These are phyloP conservation scores for Chaitophorus viminalis DNA, from an alignment of 2,888 invertebrate genomes.

Conservation along the genomic window DNA sequence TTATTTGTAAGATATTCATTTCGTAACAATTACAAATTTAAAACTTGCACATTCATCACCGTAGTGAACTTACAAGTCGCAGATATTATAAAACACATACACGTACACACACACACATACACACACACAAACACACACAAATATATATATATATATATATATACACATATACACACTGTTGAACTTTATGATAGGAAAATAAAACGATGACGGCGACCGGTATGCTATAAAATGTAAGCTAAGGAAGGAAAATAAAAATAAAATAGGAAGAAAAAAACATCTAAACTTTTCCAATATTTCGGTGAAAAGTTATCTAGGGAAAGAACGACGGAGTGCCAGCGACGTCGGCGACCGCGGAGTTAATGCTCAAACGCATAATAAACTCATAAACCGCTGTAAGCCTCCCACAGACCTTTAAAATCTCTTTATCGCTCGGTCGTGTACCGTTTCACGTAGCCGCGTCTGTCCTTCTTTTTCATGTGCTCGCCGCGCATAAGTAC, in stretches of 20 bases:
- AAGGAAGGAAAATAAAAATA: constrained; percentile 21
- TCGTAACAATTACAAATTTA: not conserved
- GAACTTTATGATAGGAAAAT: constrained; percentile 34
- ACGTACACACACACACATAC: too few species aligned
- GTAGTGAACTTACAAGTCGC: not conserved
- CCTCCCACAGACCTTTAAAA: constrained; percentile 42
- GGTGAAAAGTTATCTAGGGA: constrained; percentile 31
- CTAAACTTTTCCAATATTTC: constrained; percentile 57
- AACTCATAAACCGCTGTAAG: constrained; percentile 56
- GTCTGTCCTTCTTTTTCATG: not conserved
- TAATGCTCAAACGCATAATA: constrained; percentile 50
- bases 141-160: not conserved
- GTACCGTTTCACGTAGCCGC: not conserved
- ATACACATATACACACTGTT: not conserved
- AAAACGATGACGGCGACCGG: constrained; percentile 26
- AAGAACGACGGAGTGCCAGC: too few species aligned
- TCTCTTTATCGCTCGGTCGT: constrained; percentile 46
- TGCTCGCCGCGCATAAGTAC: too few species aligned
- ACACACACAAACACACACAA: too few species aligned
- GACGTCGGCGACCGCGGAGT: not conserved
- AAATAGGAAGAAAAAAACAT: constrained; percentile 12
- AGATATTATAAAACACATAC: not conserved
- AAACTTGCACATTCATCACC: not conserved
- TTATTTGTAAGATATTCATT: not conserved
- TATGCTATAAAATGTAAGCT: constrained; percentile 7